These are phyloP conservation scores for Chrysotoxum bicinctum DNA, from an alignment of 2,888 invertebrate genomes.

Conservation along the genomic window DNA sequence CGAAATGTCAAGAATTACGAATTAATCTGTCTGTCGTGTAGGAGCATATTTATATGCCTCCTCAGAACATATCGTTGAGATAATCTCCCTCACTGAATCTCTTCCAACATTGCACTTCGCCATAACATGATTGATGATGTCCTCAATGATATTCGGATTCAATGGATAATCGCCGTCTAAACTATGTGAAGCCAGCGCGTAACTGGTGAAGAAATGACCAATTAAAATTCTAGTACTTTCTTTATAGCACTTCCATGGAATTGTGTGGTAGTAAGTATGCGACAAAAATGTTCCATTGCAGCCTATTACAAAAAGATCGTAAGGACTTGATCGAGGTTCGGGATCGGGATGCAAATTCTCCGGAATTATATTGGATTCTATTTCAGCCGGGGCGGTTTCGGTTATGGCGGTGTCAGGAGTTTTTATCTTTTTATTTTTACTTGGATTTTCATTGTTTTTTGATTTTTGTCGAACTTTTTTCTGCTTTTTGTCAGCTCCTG, in stretches of 20 bases:
- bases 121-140: constrained; percentile 19
- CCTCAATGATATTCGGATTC: constrained; percentile 3
- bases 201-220: constrained; percentile 10
- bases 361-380: not conserved
- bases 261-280: constrained; percentile 6
- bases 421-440: not conserved
- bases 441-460: not conserved
- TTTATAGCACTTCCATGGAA: constrained; percentile 15
- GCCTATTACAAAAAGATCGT: constrained; percentile 5
- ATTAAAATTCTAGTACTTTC: constrained; percentile 11
- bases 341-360: not conserved
- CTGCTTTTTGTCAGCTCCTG: not conserved
- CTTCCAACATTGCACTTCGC: not conserved
- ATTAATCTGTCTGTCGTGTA: too few relatives aligned
- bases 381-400: too few relatives aligned
- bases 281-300: constrained; percentile 31
- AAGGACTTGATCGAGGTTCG: not conserved
- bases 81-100: not conserved
- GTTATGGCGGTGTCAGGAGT: not conserved
- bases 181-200: not conserved
- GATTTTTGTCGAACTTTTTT: not conserved
- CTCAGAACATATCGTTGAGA: not conserved
- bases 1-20: too few relatives aligned
- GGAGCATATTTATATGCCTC: too few relatives aligned
- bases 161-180: constrained; percentile 2